Base-by-base conservation (phyloP, 2,113 vertebrate genomes). In the Pogona vitticeps region DNA sequence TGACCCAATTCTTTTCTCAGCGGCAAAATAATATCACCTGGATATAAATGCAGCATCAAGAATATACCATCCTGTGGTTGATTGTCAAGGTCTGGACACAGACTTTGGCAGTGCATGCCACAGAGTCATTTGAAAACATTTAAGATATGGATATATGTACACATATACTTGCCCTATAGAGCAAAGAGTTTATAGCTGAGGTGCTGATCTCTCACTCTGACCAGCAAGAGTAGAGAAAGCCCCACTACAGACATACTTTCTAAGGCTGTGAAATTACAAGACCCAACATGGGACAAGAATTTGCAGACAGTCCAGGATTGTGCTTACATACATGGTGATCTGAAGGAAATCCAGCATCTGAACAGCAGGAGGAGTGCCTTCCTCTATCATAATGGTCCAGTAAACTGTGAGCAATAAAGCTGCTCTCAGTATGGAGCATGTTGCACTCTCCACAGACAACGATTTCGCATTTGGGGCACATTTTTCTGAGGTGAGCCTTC, bases 351-450 rank as follows among this genome's bases (percentile, higher is more conserved):
- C 78, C 2, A 0, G 0, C 38, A 0, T 33, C 1, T 0, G 0
- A 59, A 0, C 36, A 21, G 0, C 81, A 73, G 73, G 65, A 12
- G 61, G 42, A 0, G 0, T 0, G 83, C n/a, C 23, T 59, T 70
- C 89, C 94, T 59, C 70, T n/a, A 84, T 96, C 96, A 0, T 96
- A 96, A 87, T 96, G 96, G 31, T 96, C 96, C 0, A 96, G 88
- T 81, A 96, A 92, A 86, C 96, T 95, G 89, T 96, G 95, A 20
- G 95, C 94, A 61, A 96, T 95, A 88, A 96, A 96, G 76, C 87
- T 80, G 67, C 93, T 83, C 23, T 93, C 90, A 0, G 94, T 94
- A n/a, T 96, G 96, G 82, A 96, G 90, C 0, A 94, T 94, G 33
- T 95, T 92, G 6, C 96, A 96, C 21, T 88, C 91, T 1, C 40